Base-by-base conservation (phyloP, 2,888 invertebrate species). In the Willowsia nigromaculata region DNA sequence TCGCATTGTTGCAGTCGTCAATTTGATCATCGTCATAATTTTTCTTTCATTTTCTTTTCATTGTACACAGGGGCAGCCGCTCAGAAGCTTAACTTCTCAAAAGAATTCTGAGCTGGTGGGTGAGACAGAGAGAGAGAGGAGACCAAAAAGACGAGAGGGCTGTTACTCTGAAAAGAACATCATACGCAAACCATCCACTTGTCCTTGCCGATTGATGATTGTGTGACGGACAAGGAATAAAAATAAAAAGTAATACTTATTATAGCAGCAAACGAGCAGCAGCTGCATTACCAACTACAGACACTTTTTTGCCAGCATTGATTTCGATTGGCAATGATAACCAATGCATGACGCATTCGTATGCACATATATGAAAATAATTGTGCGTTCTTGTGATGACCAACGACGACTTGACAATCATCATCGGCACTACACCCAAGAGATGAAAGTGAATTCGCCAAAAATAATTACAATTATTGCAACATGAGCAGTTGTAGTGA, bases 131-230 rank as follows among this genome's bases (percentile, higher is more conserved):
- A 33, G 33, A 65, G 65, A 65, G 43, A 43, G 13, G 11, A 25
- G 43, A 25, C 22, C 22, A 43, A 71, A 71, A 71, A 71, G 43
- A 71, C 40, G 15, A 1, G 40, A 68, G 71, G 71, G 71, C 71
- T 71, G 71, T 59, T n/a, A 62, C 65, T 65, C 65, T n/a, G 37
- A 33, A 33, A 37, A 1, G 37, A 33, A 25, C 56, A 56, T 25
- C 56, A 56, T 56, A 1, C 22, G 27, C 59, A 59, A 30, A 62
- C 62, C 6, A 62, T n/a, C 81, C 81, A 81, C 81, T 81, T 81
- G 81, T 81, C 81, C 81, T 81, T 81, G 62, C 62, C 30, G 71
- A 71, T 43, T 71, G 71, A 71, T 71, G 71, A 71, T 13, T 71
- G 22, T 71, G 43, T 71, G 71, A 71, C 71, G 71, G 71, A 71